Evolutionary conservation across 92 coral and sea anemone species (phyloP), one percentile per base, ranked within the genome.

Genomic region (Actinostola sp.): DNA sequence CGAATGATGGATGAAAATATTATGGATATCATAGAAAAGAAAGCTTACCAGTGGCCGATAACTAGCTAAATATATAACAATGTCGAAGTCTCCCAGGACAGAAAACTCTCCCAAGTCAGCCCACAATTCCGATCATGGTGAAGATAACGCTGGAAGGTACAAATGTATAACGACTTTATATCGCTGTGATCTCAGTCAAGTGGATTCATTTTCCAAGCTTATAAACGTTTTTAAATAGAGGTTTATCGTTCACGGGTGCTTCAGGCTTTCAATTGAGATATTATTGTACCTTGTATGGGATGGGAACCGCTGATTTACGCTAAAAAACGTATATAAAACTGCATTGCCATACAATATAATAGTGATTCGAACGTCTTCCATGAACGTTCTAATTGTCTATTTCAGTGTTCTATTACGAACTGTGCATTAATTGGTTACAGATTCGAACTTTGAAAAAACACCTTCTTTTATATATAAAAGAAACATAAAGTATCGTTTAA

Each of bases 1-100:
- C 12, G 54, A 46, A 56, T 13, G 8, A 44, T 39, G 34, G 32
- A 20, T 16, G 64, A 8, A 79, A 35, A 56, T 31, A 26, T 25
- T 54, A 25, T 15, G 16, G 26, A 39, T 21, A 26, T 27, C 28
- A 71, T 27, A 14, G 24, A 54, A 19, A 71, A 21, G 38, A 27
- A 33, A 2, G 17, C n/a, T 16, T 45, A 19, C 19, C 46, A 42
- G 20, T 29, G 29, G 27, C 31, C 13, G 21, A 57, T 12, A 57
- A 11, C 27, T 3, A 27, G 8, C 27, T 57, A 38, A 24, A 58
- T n/a, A n/a, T n/a, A n/a, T 17, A 36, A 71, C 24, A n/a, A 80
- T 85, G 90, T 85, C 90, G 11, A 74, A 75, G 69, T 78, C 82
- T 25, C 78, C 83, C 6, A 56, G 32, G 27, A 72, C 44, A 10